Base-by-base conservation (phyloP, 2,888 invertebrate species). In the Sphecodes monilicornis region DNA sequence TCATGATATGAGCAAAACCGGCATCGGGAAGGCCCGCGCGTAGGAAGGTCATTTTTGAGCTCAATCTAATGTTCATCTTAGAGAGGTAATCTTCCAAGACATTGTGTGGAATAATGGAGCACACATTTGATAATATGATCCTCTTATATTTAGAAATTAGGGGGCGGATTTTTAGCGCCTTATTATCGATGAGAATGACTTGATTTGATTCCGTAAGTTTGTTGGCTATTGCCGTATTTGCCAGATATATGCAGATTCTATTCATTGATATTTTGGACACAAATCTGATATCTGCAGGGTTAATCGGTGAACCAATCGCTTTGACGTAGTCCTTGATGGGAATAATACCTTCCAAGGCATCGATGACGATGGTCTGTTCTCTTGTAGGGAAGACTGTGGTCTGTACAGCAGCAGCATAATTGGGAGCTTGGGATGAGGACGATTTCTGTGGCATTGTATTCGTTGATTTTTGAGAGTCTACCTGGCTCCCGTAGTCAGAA, bases 61-160 rank as follows among this genome's bases (percentile, higher is more conserved):
- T 64, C 22, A 79, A 68, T 36, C 72, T 64, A 10, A 90, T 78
- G 10, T 84, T 80, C 26, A 74, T 18, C 13, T 88, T 73, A 8
- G 26, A 69, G n/a, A 90, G 57, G 29, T 80, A 39, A 36, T 85
- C 74, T 77, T 75, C 80, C 36, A 90, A 78, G 26, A 79, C 50
- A 2, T 16, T 64, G 68, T 89, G 77, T 10, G 89, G 86, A 4
- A 88, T 90, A 1, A 86, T 82, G 8, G 89, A 88, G 66, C 84
- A 86, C 0, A 87, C 86, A 72, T 89, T 91, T 13, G 86, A 90
- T 0, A 88, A 16, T 0, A 88, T 82, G 0, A 86, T 57, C 46
- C 87, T 66, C 72, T 86, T 64, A 6, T 46, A 39, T 82, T 84
- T 82, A 0, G 68, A 68, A 13, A 86, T 66, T 0, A 89, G 75